These are phyloP conservation scores for Peromyscus eremicus DNA, from an alignment of 2,797 vertebrate genomes.

Conservation along the genomic window DNA sequence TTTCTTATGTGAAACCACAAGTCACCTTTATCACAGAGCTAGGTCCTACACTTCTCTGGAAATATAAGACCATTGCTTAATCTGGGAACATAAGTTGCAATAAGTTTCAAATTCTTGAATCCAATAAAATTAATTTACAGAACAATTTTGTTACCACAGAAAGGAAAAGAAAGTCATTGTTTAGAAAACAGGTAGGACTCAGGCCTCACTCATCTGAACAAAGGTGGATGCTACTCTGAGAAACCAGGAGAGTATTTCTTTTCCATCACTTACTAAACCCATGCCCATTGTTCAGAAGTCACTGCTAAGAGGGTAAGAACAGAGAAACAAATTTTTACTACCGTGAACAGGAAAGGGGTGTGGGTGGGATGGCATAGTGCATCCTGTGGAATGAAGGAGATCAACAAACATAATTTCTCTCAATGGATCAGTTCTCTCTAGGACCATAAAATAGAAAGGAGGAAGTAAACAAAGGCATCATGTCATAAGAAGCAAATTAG, in stretches of 20 bases:
- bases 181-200: neutral
- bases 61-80: neutral
- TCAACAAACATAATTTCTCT: neutral
- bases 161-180: neutral
- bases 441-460: neutral
- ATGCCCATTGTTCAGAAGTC: neutral
- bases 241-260: neutral
- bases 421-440: neutral
- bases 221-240: neutral
- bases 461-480: neutral
- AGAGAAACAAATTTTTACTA: neutral
- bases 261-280: neutral
- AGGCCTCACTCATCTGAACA: neutral
- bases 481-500: neutral
- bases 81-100: neutral
- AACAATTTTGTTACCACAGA: neutral
- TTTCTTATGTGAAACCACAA: neutral
- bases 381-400: neutral
- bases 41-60: neutral
- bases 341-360: neutral
- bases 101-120: neutral
- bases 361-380: neutral
- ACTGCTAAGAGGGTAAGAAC: neutral
- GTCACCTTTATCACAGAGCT: neutral
- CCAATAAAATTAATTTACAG: conserved; percentile 31